phyloP scores from a whole-genome alignment of 2,113 vertebrate species.

The Corvus cornix region DNA sequence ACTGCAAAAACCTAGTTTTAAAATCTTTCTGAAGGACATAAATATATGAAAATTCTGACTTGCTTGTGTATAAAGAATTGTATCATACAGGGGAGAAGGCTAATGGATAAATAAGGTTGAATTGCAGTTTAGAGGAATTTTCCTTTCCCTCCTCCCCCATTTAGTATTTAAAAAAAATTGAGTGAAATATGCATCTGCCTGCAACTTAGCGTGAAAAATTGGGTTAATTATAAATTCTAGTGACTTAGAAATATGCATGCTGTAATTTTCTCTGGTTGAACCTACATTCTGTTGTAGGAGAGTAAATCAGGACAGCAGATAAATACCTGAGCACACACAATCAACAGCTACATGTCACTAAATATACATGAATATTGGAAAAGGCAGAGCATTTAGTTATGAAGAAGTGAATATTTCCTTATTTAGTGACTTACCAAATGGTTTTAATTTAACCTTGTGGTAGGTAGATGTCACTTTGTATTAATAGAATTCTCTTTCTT shows the following conservation, averaged over 20 bases:
- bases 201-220: constrained; percentile 16
- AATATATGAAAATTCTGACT: constrained; percentile 40
- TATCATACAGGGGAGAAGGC: not conserved
- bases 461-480: constrained; percentile 56
- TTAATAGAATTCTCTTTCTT: constrained; percentile 38
- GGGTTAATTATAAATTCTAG: not conserved
- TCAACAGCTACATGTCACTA: not conserved
- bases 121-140: constrained; percentile 18
- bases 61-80: not conserved
- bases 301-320: not conserved
- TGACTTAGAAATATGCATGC: not conserved
- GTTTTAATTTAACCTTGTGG: constrained; percentile 62
- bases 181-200: not conserved
- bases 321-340: not conserved
- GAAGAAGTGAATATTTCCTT: constrained; percentile 61
- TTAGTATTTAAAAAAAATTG: not conserved
- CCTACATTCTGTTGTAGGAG: not conserved
- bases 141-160: not conserved
- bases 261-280: not conserved
- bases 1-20: constrained; percentile 38
- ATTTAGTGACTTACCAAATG: constrained; percentile 48
- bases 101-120: not conserved
- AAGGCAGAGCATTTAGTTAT: constrained; percentile 50
- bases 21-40: constrained; percentile 58
- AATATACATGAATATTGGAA: not conserved